A percentile compares a stretch with the other conserved stretches of the same genome.
Evolutionary conservation across 2,888 invertebrate genomes (phyloP).

Genomic region (Argyresthia albistria): DNA sequence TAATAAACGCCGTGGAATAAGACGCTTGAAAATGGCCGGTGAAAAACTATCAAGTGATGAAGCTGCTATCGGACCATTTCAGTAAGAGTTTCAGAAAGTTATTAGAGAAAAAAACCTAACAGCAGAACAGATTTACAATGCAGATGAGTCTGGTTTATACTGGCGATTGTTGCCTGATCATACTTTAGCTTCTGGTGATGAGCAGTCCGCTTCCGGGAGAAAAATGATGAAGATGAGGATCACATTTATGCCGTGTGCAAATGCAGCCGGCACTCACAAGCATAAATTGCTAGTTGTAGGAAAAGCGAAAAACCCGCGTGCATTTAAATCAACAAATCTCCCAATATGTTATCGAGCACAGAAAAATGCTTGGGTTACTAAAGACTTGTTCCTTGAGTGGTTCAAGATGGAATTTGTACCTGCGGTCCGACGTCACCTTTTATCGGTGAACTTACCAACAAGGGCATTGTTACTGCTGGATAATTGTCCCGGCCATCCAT

Average conservation of each 20-base stretch:
- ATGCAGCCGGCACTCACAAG: conserved; percentile 17
- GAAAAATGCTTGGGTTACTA: conserved; percentile 20
- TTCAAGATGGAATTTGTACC: conserved; percentile 17
- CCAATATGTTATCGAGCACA: conserved; percentile 19
- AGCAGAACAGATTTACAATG: no score
- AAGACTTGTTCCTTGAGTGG: conserved; percentile 22
- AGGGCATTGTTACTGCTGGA: conserved; percentile 22
- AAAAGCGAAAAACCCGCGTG: conserved; percentile 20
- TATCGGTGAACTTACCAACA: conserved; percentile 13
- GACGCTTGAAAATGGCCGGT: conserved; percentile 11
- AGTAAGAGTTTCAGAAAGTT: no score
- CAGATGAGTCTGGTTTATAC: no score
- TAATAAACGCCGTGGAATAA: conserved; percentile 14
- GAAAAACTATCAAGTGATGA: conserved; percentile 16
- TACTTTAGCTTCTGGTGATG: no score
- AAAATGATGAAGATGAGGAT: conserved; percentile 14
- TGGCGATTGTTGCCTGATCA: no score
- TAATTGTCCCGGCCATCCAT: conserved; percentile 20
- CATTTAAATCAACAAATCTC: conserved; percentile 19
- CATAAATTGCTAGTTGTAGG: conserved; percentile 18
- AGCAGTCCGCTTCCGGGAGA: conserved; percentile 4
- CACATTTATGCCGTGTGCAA: conserved; percentile 20
- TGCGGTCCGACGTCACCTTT: conserved; percentile 13
- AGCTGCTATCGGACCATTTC: conserved; percentile 10
- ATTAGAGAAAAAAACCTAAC: no score